Base-by-base conservation (phyloP, 2,113 vertebrate genomes). In the Siniperca knerii region DNA sequence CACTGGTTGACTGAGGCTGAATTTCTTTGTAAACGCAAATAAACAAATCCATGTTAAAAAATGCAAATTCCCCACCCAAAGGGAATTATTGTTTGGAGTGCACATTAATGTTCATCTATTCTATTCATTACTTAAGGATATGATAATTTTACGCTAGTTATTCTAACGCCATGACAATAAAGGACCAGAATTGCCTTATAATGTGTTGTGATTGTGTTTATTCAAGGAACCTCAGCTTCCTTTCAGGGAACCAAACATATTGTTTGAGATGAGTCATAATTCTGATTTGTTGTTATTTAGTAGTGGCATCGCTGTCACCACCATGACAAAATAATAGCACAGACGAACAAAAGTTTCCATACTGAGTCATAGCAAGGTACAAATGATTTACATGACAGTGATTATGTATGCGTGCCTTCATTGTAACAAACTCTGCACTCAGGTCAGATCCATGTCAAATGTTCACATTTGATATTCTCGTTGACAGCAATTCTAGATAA, bases 81-180 rank as follows among this genome's bases (percentile, higher is more conserved):
- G 72, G 75, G 68, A 79, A 69, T 42, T 20, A 62, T 57, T 50
- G 77, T 82, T 86, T 87, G 21, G 50, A 87, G 33, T 44, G 65
- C 68, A 83, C 44, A 82, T 75, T 73, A 71, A 58, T 79, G 82
- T 78, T 87, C 40, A 75, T 87, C 71, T 81, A 80, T 73, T 86
- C 69, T 71, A 42, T 69, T 86, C 81, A 92, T 83, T 81, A 88
- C 80, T 85, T 79, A 80, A 78, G 80, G 79, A 90, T 66, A 91
- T 81, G n/a, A 87, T 82, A 1, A 82, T 84, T 84, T 80, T 68
- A 60, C 20, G 4, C 55, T 83, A 67, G 79, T 87, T 79, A 80
- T 85, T 84, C 71, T n/a, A 71, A 88, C 29, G 13, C 25, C 29
- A 12, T 65, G 46, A 77, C 33, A 75, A 84, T 68, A 77, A 85